phyloP scores from a whole-genome alignment of 2,888 invertebrate species.

The Xanthorhoe designata region DNA sequence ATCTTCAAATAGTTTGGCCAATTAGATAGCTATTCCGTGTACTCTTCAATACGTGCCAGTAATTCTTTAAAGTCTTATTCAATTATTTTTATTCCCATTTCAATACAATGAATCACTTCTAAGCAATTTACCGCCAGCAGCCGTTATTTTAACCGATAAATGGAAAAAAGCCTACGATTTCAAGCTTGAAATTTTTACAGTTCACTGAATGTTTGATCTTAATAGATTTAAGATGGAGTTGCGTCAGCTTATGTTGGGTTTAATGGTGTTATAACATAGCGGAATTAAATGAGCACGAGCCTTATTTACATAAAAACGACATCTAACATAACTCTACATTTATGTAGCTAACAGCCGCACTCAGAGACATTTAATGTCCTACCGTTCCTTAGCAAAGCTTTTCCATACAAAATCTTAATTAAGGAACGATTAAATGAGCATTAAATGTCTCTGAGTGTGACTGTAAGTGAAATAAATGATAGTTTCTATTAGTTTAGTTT shows the following conservation, averaged over 20 bases:
- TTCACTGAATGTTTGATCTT: not conserved
- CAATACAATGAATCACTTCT: conserved; percentile 31
- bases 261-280: not conserved
- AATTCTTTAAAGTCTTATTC: conserved; percentile 25
- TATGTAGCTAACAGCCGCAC: too few species aligned
- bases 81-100: conserved; percentile 27
- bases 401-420: too few species aligned
- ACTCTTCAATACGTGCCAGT: conserved; percentile 27
- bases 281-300: too few species aligned
- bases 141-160: conserved; percentile 14
- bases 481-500: too few species aligned
- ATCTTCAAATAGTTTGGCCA: conserved; percentile 30
- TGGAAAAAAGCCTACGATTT: not conserved
- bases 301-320: too few species aligned
- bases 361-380: too few species aligned
- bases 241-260: not conserved
- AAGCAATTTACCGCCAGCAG: conserved; percentile 25
- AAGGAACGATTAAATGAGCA: too few species aligned
- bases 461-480: too few species aligned
- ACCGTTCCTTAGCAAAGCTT: too few species aligned
- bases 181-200: not conserved
- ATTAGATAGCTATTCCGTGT: conserved; percentile 31
- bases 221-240: not conserved
- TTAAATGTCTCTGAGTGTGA: too few species aligned
- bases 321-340: too few species aligned